Percentiles rank a stretch among this genome's conserved stretches.
These are phyloP conservation scores for Cephalotes varians DNA, from an alignment of 2,888 invertebrate genomes.

Conservation along the genomic window DNA sequence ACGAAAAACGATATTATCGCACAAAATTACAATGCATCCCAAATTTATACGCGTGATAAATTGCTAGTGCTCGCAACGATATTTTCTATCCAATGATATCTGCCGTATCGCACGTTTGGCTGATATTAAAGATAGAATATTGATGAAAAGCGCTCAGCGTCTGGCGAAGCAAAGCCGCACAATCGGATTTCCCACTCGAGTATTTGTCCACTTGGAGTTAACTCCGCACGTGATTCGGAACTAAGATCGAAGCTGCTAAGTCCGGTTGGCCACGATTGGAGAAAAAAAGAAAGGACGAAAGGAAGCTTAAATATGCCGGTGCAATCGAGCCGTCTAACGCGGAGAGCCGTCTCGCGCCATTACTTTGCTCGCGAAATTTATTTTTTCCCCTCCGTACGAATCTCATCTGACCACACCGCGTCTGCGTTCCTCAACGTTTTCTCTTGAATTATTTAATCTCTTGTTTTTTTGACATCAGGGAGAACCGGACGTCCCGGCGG, in stretches of 20 bases:
- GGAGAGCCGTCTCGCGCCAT: neutral
- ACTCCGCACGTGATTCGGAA: neutral
- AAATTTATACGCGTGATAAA: neutral
- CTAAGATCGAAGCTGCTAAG: too few species aligned
- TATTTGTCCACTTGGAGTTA: neutral
- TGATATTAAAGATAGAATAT: slow-evolving; percentile 18
- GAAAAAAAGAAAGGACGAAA: too few species aligned
- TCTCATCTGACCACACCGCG: neutral
- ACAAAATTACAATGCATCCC: neutral
- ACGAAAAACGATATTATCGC: neutral
- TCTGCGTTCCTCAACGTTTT: neutral
- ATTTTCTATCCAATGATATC: slow-evolving; percentile 17
- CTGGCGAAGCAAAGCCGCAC: neutral
- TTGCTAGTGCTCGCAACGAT: neutral
- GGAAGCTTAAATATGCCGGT: too few species aligned
- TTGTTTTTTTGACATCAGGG: neutral
- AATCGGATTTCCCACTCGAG: neutral
- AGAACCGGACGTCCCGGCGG: neutral
- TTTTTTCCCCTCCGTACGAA: neutral
- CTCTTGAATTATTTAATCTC: neutral
- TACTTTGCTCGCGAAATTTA: neutral
- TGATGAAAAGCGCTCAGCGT: neutral
- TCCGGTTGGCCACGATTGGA: too few species aligned
- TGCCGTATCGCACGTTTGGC: neutral
- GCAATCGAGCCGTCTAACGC: too few species aligned